Evolutionary conservation across 2,888 invertebrate genomes (phyloP).

Genomic region (Melanostoma mellinum): DNA sequence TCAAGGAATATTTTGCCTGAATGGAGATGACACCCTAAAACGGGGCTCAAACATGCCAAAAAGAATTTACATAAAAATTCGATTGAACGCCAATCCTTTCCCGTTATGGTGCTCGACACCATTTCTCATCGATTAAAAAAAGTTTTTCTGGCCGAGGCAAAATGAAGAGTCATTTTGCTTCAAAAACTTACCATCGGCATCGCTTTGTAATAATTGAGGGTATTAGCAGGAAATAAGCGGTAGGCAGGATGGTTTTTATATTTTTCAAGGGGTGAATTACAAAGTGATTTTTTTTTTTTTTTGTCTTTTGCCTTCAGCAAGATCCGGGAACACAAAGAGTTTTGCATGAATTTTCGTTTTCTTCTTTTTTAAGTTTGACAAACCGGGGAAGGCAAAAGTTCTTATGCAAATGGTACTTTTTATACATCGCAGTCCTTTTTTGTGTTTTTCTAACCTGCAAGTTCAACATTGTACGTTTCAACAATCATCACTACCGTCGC

Average conservation of each 20-base stretch:
- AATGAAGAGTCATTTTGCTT: slow-evolving; percentile 25
- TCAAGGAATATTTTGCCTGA: slow-evolving; percentile 28
- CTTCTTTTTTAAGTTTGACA: too few relatives aligned
- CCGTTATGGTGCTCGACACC: slow-evolving; percentile 9
- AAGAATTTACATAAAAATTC: slow-evolving; percentile 58
- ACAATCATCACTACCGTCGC: too few relatives aligned
- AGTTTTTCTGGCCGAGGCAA: slow-evolving; percentile 1
- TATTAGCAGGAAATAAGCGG: slow-evolving; percentile 30
- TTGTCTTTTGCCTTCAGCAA: too few relatives aligned
- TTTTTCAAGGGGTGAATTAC: not conserved
- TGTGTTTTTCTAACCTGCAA: too few relatives aligned
- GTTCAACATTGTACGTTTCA: too few relatives aligned
- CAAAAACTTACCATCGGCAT: slow-evolving; percentile 15
- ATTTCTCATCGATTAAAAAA: slow-evolving; percentile 6
- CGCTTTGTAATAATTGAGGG: slow-evolving; percentile 38
- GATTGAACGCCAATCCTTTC: slow-evolving; percentile 35
- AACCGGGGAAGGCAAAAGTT: too few relatives aligned
- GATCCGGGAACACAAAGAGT: too few relatives aligned
- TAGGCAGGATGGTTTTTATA: slow-evolving; percentile 1
- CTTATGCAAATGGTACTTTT: too few relatives aligned
- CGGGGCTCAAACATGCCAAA: slow-evolving; percentile 37
- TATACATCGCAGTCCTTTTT: too few relatives aligned
- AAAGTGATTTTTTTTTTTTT: not conserved
- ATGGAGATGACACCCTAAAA: slow-evolving; percentile 21
- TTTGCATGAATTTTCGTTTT: too few relatives aligned